Percentiles rank a stretch among this genome's conserved stretches.
Conservation (phyloP, 1,140 invertebrate genomes). For the Eulimnadia texana region DNA sequence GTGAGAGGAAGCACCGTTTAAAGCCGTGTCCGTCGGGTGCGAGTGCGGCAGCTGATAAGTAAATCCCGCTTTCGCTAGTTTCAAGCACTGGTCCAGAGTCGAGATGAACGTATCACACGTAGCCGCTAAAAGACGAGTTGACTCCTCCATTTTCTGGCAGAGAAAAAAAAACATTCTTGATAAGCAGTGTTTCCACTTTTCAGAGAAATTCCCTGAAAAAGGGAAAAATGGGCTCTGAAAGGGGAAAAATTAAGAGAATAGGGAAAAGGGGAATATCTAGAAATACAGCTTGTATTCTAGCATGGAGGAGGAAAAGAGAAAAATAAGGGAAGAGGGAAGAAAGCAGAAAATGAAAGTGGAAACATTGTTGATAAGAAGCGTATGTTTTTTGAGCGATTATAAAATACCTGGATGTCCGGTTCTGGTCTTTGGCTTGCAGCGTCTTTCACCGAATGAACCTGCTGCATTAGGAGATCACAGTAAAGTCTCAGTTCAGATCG, state of each 20-base stretch:
- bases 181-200: no score
- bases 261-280: no score
- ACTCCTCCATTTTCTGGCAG: constrained; percentile 56
- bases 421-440: constrained; percentile 38
- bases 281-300: no score
- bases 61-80: constrained; percentile 39
- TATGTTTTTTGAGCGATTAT: neutral
- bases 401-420: constrained; percentile 42
- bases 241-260: no score
- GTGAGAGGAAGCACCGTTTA: constrained; percentile 10
- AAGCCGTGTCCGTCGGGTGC: constrained; percentile 27
- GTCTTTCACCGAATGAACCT: constrained; percentile 60
- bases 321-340: no score
- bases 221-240: no score
- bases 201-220: no score
- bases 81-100: constrained; percentile 65
- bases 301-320: no score
- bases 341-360: no score
- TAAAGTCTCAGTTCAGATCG: constrained; percentile 63
- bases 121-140: constrained; percentile 51
- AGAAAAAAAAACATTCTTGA: constrained; percentile 15
- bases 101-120: constrained; percentile 73
- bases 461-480: constrained; percentile 69
- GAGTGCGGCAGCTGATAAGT: constrained; percentile 30
- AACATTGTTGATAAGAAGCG: neutral